Evolutionary conservation across 1,140 invertebrate species (phyloP).

Genomic region (Drosophila tropicalis): DNA sequence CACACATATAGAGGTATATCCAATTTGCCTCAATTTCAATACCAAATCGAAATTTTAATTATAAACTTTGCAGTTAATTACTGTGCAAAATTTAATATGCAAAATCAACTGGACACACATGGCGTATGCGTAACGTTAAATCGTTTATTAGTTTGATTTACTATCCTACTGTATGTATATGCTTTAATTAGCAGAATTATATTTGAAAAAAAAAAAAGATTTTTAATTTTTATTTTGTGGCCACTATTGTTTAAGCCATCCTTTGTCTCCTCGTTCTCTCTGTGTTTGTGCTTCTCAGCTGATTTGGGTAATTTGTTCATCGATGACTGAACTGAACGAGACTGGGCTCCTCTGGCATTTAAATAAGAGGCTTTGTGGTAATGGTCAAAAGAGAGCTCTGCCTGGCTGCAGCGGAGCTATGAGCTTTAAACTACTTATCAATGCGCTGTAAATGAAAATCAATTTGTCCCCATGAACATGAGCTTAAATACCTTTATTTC

Average conservation of each 20-base stretch:
- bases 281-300: constrained; percentile 37
- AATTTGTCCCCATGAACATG: not conserved
- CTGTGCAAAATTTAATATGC: constrained; percentile 35
- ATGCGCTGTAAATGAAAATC: not conserved
- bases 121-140: constrained; percentile 52
- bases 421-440: not conserved
- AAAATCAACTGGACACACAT: constrained; percentile 44
- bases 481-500: not conserved
- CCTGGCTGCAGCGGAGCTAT: not conserved
- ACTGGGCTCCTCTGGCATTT: not conserved
- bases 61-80: constrained; percentile 54
- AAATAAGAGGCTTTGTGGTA: constrained; percentile 48
- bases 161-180: constrained; percentile 16
- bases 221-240: constrained; percentile 29
- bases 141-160: constrained; percentile 47
- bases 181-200: constrained; percentile 53
- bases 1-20: constrained; percentile 9
- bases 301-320: constrained; percentile 31
- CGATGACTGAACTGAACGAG: not conserved
- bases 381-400: constrained; percentile 2
- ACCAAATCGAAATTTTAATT: constrained; percentile 54
- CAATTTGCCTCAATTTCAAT: constrained; percentile 1
- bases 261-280: constrained; percentile 10
- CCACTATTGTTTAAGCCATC: constrained; percentile 23
- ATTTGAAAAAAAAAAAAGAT: constrained; percentile 12